Base-by-base conservation (phyloP, 2,888 invertebrate species). In the Dendrolimus houi region DNA sequence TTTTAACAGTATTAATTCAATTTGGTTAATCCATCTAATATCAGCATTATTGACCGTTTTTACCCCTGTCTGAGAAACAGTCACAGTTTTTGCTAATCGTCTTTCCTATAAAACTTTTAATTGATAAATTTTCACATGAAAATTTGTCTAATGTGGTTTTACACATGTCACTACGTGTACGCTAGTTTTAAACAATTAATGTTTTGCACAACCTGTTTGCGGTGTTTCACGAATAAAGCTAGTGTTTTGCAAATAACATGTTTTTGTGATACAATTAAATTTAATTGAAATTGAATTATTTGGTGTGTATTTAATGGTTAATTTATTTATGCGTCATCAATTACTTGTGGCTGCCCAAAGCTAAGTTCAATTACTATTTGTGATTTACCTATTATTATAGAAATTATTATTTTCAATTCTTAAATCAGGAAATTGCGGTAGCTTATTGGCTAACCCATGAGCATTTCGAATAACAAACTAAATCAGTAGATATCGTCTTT, bases 61-160 rank as follows among this genome's bases (percentile, higher is more conserved):
- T 10, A 47, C 47, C 2, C 12, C 12, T 47, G 9, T 47, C 12
- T 47, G 9, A 47, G 47, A 47, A 47, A 12, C 8, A 47, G 12
- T 9, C 6, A 47, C 47, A 77, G 79, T 84, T 85, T 85, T 84
- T 85, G 81, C 73, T 79, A 81, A 83, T 81, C 78, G 71, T 70
- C 70, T 70, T 70, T 71, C 71, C 74, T 61, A 75, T 74, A 77
- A 64, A 85, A 84, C 72, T 83, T 84, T 84, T 83, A 83, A 83
- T 84, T 83, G 77, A 74, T 66, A 68, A 70, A 67, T 68, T 69
- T 72, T 66, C 70, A 70, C 66, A 69, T 68, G 69, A 47, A 47
- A 47, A 47, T 47, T 70, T 70, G 67, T 71, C 65, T 71, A 64
- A 61, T 61, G 64, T 58, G 66, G 65, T 64, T 65, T 58, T 64